A percentile compares a stretch with the other conserved stretches of the same genome.
Conservation (phyloP, 92 coral and sea anemone species). For the Parazoanthus atlanticus region DNA sequence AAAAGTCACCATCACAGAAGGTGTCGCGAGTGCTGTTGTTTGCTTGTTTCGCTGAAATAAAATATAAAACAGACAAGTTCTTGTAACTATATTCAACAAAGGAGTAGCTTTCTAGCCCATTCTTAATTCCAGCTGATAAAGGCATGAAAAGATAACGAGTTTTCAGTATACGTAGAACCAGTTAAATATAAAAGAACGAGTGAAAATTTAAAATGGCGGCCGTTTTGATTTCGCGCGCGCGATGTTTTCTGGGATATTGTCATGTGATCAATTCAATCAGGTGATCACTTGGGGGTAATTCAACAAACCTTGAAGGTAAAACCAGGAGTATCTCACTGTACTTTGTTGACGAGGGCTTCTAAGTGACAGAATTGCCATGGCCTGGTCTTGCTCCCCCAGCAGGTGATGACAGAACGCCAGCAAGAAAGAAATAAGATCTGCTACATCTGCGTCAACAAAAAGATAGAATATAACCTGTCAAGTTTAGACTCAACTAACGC, state of each 20-base stretch:
- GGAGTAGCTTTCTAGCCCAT: no score
- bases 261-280: neutral
- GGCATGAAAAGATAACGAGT: no score
- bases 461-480: neutral
- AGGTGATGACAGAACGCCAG: constrained; percentile 29
- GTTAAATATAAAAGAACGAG: no score
- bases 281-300: neutral
- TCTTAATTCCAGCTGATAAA: no score
- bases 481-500: neutral
- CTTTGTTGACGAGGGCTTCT: neutral
- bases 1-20: no score
- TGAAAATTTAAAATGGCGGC: no score
- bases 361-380: constrained; percentile 7
- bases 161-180: no score
- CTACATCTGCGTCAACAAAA: neutral
- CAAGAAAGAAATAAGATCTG: constrained; percentile 12
- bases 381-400: constrained; percentile 14
- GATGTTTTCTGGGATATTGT: neutral
- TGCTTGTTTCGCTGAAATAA: no score
- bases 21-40: no score
- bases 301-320: constrained; percentile 38
- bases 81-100: no score
- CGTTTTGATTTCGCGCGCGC: neutral
- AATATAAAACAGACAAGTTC: no score
- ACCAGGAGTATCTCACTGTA: constrained; percentile 3